Evolutionary conservation across 2,113 vertebrate species (phyloP).

Genomic region (Gambusia holbrooki): DNA sequence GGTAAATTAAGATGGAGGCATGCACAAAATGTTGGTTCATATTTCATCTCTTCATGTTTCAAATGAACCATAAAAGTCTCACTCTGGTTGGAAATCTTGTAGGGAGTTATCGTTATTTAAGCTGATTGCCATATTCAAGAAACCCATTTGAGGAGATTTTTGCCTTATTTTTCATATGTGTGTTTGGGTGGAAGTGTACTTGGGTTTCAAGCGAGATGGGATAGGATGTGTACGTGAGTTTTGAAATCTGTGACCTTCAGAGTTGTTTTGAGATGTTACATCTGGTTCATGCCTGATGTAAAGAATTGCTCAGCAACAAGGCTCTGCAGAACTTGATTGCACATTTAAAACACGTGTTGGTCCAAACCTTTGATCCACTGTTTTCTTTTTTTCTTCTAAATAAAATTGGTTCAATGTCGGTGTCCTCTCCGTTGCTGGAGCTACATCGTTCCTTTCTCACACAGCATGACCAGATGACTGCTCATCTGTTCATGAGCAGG

Average conservation of each 20-base stretch:
- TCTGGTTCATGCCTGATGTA: not conserved
- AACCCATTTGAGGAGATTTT: not conserved
- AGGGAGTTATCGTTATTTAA: not conserved
- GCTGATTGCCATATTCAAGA: not conserved
- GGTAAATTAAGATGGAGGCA: not conserved
- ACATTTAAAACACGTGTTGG: too few relatives aligned
- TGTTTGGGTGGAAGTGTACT: not conserved
- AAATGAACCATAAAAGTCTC: not conserved
- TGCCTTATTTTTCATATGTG: not conserved
- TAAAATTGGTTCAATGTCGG: too few relatives aligned
- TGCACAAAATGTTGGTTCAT: not conserved
- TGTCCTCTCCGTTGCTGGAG: too few relatives aligned
- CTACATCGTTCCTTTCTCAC: too few relatives aligned
- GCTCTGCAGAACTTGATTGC: not conserved
- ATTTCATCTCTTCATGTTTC: not conserved
- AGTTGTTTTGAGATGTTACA: too few relatives aligned
- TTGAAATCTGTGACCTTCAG: too few relatives aligned
- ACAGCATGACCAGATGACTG: too few relatives aligned
- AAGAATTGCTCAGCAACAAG: not conserved
- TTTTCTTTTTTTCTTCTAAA: too few relatives aligned
- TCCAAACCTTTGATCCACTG: too few relatives aligned
- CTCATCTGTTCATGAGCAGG: too few relatives aligned
- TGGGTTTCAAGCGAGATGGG: not conserved
- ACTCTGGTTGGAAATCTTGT: not conserved
- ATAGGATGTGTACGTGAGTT: not conserved